Evolutionary conservation across 2,113 vertebrate genomes (phyloP), one percentile per base, ranked within the genome.

Genomic region (Psittacara wagleri): DNA sequence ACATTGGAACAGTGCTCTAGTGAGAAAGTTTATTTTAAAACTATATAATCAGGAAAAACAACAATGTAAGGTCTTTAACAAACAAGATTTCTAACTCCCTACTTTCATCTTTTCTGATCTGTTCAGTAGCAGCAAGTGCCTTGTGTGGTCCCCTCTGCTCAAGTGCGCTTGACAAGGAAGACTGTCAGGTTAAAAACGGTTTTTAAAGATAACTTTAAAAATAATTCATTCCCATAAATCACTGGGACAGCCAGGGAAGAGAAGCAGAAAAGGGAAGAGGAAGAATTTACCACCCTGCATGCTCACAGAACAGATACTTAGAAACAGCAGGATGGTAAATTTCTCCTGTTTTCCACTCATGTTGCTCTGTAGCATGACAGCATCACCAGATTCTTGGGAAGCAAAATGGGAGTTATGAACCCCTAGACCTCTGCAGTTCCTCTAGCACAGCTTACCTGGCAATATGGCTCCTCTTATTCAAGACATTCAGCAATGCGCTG

Each of bases 181-280:
- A 52, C 29, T 44, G 35, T 64, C 76, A 84, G 75, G 64, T 61
- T 86, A 88, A 95, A 95, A 86, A 72, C 41, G 9, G 35, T 27
- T 28, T 83, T 69, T 83, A 69, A 79, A 88, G 55, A 22, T 31
- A 93, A 70, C n/a, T 93, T 88, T 46, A 81, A 93, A 94, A 94
- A 83, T 44, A 93, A 95, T 92, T 94, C 39, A 81, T 86, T 93
- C 68, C 61, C 35, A 92, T 85, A 96, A 95, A 94, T 77, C 92
- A 83, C 17, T 35, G 28, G 29, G 48, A 79, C 48, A 91, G 61
- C 33, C 41, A 55, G 9, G 24, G 39, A 92, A 81, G 41, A 82
- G 51, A 80, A 86, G 79, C 33, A 43, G 31, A 69, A 95, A 90
- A 83, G 63, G 62, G 37, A 82, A 82, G 6, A 22, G 22, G 15